Conservation (phyloP, 1,140 invertebrate species). For the Pseudomyrmex sp. region DNA sequence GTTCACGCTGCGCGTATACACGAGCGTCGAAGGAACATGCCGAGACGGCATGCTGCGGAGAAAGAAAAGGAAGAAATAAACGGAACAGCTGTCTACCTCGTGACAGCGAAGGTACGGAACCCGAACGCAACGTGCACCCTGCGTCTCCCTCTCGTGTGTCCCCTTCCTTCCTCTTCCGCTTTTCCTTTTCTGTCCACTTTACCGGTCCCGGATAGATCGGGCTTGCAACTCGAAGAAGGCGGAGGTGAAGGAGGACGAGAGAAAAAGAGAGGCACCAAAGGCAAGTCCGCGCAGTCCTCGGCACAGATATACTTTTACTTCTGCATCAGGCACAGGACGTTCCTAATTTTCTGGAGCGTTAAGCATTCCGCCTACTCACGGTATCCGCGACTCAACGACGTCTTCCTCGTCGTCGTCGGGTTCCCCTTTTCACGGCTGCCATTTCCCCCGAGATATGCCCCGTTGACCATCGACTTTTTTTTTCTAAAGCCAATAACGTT, state of each 20-base stretch:
- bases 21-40: constrained; percentile 52
- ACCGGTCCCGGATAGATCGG: constrained; percentile 49
- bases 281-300: constrained; percentile 11
- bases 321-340: constrained; percentile 51
- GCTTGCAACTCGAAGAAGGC: constrained; percentile 60
- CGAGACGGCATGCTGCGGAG: constrained; percentile 48
- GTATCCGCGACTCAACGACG: constrained; percentile 39
- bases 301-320: constrained; percentile 61
- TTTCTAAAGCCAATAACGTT: constrained; percentile 54
- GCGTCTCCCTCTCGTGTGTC: constrained; percentile 36
- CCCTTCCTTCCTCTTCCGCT: constrained; percentile 60
- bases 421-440: constrained; percentile 33
- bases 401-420: constrained; percentile 19
- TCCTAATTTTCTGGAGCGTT: constrained; percentile 74
- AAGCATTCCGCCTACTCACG: constrained; percentile 61
- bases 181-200: constrained; percentile 39
- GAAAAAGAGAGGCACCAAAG: not conserved
- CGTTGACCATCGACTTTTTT: constrained; percentile 50
- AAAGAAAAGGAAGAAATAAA: constrained; percentile 73
- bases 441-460: constrained; percentile 37
- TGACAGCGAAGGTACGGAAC: constrained; percentile 56
- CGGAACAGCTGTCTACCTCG: constrained; percentile 73
- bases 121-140: constrained; percentile 65
- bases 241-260: constrained; percentile 13
- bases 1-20: constrained; percentile 61